These are phyloP conservation scores for Bedellia somnulentella DNA, from an alignment of 2,888 invertebrate genomes.

Conservation along the genomic window DNA sequence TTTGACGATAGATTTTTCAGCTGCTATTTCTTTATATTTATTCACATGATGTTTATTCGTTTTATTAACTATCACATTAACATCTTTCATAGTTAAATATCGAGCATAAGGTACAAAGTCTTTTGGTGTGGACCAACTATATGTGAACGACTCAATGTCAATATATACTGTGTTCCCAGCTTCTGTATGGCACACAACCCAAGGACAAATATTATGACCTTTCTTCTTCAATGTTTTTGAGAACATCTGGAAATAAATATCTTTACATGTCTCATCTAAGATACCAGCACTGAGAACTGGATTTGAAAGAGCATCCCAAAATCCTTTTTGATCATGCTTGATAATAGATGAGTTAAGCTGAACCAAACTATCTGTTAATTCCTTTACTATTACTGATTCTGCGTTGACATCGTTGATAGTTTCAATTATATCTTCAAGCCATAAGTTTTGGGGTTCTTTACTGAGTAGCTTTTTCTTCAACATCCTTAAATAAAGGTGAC, in stretches of 20 bases:
- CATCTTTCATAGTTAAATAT: slow-evolving; percentile 46
- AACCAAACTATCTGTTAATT: slow-evolving; percentile 39
- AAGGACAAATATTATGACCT: slow-evolving; percentile 43
- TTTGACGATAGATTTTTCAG: slow-evolving; percentile 44
- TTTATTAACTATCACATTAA: slow-evolving; percentile 33
- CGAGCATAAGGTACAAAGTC: slow-evolving; percentile 50
- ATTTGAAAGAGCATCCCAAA: slow-evolving; percentile 31
- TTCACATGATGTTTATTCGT: slow-evolving; percentile 44
- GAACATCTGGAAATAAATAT: slow-evolving; percentile 50
- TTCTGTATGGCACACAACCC: slow-evolving; percentile 53
- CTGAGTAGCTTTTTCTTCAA: slow-evolving; percentile 48
- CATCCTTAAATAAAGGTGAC: slow-evolving; percentile 52
- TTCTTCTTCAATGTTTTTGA: slow-evolving; percentile 42
- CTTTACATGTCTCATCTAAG: slow-evolving; percentile 34
- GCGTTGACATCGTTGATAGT: slow-evolving; percentile 42
- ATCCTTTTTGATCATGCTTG: slow-evolving; percentile 36
- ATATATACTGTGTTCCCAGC: slow-evolving; percentile 55
- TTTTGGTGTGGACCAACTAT: slow-evolving; percentile 54
- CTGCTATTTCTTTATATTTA: slow-evolving; percentile 33
- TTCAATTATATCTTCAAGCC: slow-evolving; percentile 60
- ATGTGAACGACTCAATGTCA: slow-evolving; percentile 50
- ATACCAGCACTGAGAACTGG: slow-evolving; percentile 22
- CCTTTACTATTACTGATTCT: slow-evolving; percentile 52
- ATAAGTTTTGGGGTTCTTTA: slow-evolving; percentile 59
- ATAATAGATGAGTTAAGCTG: slow-evolving; percentile 41